phyloP scores from a whole-genome alignment of 2,888 invertebrate genomes.

The Linnaemya tessellans region DNA sequence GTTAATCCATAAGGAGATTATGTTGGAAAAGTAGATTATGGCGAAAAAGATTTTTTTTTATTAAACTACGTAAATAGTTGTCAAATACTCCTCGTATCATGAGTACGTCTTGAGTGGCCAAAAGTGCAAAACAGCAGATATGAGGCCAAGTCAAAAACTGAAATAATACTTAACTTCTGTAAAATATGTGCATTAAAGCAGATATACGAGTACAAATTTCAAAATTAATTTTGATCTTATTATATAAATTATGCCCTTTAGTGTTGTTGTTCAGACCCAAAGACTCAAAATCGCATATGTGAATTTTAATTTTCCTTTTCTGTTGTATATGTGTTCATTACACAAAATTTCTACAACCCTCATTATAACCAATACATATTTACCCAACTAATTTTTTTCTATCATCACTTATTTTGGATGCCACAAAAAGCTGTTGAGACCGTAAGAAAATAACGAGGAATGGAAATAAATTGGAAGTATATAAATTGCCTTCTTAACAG shows the following conservation, averaged over 20 bases:
- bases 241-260: not conserved
- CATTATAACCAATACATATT: not conserved
- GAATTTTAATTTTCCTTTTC: not conserved
- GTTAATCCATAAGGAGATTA: too few species aligned
- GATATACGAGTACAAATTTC: too few species aligned
- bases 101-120: too few species aligned
- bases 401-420: not conserved
- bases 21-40: too few species aligned
- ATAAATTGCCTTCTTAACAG: constrained; percentile 57
- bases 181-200: too few species aligned
- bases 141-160: too few species aligned
- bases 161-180: too few species aligned
- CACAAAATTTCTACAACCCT: not conserved
- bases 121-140: too few species aligned
- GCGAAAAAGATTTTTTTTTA: too few species aligned
- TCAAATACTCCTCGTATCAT: too few species aligned
- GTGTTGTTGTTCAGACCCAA: not conserved
- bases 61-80: too few species aligned
- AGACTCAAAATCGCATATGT: not conserved
- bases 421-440: not conserved
- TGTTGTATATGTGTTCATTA: not conserved
- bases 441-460: constrained; percentile 20
- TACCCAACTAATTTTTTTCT: not conserved
- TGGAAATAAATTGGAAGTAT: constrained; percentile 52
- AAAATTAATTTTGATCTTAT: too few species aligned